Conservation (phyloP, 2,797 vertebrate species). For the Coranthus polyacanthus region DNA sequence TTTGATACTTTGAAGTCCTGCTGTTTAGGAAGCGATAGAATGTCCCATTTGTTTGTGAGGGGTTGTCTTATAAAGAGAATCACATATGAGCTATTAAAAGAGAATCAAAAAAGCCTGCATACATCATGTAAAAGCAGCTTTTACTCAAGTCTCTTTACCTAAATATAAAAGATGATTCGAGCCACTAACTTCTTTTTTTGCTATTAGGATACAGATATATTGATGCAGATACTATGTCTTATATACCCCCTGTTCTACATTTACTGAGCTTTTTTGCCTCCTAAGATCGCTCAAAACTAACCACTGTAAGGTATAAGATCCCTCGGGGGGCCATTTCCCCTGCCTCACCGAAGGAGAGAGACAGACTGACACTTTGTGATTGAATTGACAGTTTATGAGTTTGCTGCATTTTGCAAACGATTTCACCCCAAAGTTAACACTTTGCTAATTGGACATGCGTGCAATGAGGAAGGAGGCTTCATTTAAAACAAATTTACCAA, state of each 20-base stretch:
- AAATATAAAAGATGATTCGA: neutral
- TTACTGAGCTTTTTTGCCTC: slow-evolving; percentile 12
- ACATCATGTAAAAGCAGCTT: neutral
- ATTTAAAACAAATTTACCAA: slow-evolving; percentile 77
- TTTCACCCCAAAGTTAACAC: slow-evolving; percentile 57
- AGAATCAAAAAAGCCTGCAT: neutral
- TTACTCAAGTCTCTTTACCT: neutral
- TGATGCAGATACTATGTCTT: slow-evolving; percentile 3
- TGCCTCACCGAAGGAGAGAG: slow-evolving; percentile 27
- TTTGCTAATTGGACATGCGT: slow-evolving; percentile 70
- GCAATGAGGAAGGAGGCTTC: slow-evolving; percentile 59
- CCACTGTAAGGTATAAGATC: slow-evolving; percentile 30
- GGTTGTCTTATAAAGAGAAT: slow-evolving; percentile 42
- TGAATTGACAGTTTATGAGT: slow-evolving; percentile 74
- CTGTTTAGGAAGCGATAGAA: slow-evolving; percentile 29
- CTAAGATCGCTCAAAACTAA: slow-evolving; percentile 22
- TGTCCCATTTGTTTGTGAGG: slow-evolving; percentile 30
- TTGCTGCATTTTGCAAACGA: slow-evolving; percentile 64
- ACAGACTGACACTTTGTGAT: slow-evolving; percentile 42
- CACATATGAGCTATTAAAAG: slow-evolving; percentile 11
- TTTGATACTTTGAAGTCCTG: slow-evolving; percentile 41
- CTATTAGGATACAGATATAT: neutral
- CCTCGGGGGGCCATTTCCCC: slow-evolving; percentile 32
- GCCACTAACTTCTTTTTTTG: neutral
- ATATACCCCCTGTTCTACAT: slow-evolving; percentile 7